Base-by-base conservation (phyloP, 2,797 vertebrate genomes). In the Pelodytes ibericus region DNA sequence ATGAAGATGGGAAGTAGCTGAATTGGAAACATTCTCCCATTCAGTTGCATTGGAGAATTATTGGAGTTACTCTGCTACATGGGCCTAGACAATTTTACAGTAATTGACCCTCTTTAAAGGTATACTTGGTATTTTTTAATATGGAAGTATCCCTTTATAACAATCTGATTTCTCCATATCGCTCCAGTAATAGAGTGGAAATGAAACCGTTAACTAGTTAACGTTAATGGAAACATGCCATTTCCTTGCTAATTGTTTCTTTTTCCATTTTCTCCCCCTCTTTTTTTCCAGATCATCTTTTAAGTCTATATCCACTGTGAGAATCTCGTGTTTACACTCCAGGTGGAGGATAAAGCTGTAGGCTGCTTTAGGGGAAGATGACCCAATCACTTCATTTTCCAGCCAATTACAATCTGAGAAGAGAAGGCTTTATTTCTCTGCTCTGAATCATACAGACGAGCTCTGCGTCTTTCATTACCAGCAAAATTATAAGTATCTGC, bases 211-310 rank as follows among this genome's bases (percentile, higher is more conserved):
- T n/a, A n/a, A n/a, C n/a, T n/a, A n/a, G n/a, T n/a, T n/a, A n/a
- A n/a, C n/a, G 33, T 16, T 9, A 22, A 4, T 53, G 18, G 6
- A 20, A 20, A 53, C 20, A 3, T 53, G 49, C 22, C 20, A 16
- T 57, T 39, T 16, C 11, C 16, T 25, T 8, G 27, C 16, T 70
- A 13, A 33, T 5, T 6, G 5, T 36, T 36, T 49, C 11, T 71
- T 33, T 22, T 29, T 22, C 10, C 10, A n/a, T 30, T 16, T 26
- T 61, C 16, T 4, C 20, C 0, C 30, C 6, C 33, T 11, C 10
- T 71, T 10, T 72, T 60, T 62, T 44, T 25, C 8, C 71, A 72
- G 71, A 64, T 53, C 44, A 3, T 13, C 41, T 63, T 71, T 71
- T 56, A 60, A 44, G 29, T 53, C 3, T 47, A 6, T 47, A 29